These are phyloP conservation scores for Hoplias malabaricus DNA, from an alignment of 2,113 vertebrate genomes.

Conservation along the genomic window DNA sequence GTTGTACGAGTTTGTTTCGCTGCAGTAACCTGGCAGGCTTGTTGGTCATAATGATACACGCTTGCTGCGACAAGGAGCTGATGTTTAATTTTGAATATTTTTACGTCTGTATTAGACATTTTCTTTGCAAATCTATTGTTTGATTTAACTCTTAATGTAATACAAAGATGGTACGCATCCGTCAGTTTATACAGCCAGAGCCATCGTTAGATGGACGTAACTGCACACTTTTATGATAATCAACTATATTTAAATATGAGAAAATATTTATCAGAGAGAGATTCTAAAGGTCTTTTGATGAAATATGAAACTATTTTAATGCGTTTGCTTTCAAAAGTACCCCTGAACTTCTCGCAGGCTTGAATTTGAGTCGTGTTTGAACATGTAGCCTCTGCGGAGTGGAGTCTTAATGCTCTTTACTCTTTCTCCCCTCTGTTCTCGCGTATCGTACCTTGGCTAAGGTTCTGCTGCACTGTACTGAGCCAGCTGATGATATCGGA, in stretches of 20 bases:
- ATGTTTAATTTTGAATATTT: conserved; percentile 96
- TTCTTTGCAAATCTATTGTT: conserved; percentile 99
- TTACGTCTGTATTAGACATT: conserved; percentile 99
- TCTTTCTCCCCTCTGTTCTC: conserved; percentile 71
- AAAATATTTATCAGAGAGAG: conserved; percentile 77
- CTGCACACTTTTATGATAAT: conserved; percentile 95
- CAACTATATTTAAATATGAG: conserved; percentile 78
- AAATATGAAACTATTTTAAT: conserved; percentile 88
- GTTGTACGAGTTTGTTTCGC: conserved; percentile 69
- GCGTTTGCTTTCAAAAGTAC: conserved; percentile 90
- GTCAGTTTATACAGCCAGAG: conserved; percentile 96
- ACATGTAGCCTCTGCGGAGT: conserved; percentile 71
- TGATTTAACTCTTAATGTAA: conserved; percentile 98
- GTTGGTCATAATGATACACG: too few relatives aligned
- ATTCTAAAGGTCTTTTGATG: conserved; percentile 85
- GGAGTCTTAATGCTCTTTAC: conserved; percentile 74
- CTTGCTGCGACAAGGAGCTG: conserved; percentile 69
- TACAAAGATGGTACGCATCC: conserved; percentile 97
- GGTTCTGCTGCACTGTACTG: conserved; percentile 80
- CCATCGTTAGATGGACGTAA: conserved; percentile 97
- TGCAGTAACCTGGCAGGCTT: conserved; percentile 85
- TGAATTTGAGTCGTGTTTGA: conserved; percentile 68
- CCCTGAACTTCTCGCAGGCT: conserved; percentile 81
- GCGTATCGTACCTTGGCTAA: conserved; percentile 79
- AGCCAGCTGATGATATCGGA: conserved; percentile 72